A percentile compares a stretch with the other conserved stretches of the same genome.
These are phyloP conservation scores for Cyclophora albipunctata DNA, from an alignment of 2,888 invertebrate genomes.

Conservation along the genomic window DNA sequence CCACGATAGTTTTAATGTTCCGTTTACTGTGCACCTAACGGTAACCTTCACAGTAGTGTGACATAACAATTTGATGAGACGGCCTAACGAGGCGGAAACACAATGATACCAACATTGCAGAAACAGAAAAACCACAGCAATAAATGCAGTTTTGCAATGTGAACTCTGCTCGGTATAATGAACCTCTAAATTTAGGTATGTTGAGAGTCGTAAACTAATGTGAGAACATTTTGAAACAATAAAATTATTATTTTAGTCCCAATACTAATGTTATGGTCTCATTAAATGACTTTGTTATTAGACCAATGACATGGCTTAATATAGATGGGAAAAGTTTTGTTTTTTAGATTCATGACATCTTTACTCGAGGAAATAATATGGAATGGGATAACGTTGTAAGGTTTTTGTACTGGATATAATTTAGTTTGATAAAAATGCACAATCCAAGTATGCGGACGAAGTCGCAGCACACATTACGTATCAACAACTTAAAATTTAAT, in stretches of 20 bases:
- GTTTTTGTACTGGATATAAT: too few species aligned
- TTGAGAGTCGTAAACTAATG: not conserved
- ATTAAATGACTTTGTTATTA: not conserved
- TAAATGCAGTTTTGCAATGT: constrained; percentile 41
- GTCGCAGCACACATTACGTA: too few species aligned
- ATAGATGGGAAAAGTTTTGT: too few species aligned
- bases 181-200: constrained; percentile 7
- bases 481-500: constrained; percentile 12
- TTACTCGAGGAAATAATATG: too few species aligned
- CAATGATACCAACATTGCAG: constrained; percentile 43
- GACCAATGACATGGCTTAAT: too few species aligned
- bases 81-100: constrained; percentile 55
- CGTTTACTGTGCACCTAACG: constrained; percentile 16
- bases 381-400: too few species aligned
- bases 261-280: too few species aligned
- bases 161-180: constrained; percentile 26
- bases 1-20: constrained; percentile 10
- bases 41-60: constrained; percentile 42
- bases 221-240: not conserved
- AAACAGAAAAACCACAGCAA: constrained; percentile 27
- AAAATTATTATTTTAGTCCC: too few species aligned
- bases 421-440: too few species aligned
- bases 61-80: constrained; percentile 53
- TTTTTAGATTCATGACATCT: too few species aligned
- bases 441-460: too few species aligned